phyloP scores from a whole-genome alignment of 35 echinoderm and acorn worm genomes.

The Diadema setosum region DNA sequence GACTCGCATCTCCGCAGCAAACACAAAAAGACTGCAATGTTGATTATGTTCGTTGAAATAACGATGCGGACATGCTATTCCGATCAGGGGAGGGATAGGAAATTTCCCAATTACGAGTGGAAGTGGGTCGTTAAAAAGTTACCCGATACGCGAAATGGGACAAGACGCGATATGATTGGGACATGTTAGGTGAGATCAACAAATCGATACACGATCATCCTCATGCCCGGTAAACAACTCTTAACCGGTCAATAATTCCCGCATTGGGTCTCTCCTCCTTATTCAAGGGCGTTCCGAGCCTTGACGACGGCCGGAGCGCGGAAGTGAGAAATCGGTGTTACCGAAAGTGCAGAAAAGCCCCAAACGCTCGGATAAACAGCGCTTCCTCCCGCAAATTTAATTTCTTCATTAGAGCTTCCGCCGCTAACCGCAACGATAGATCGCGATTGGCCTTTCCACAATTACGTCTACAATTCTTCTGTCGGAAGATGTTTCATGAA shows the following conservation, averaged over 20 bases:
- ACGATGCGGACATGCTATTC: not conserved
- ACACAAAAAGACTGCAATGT: too few relatives aligned
- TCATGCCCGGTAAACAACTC: not conserved
- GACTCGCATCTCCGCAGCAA: too few relatives aligned
- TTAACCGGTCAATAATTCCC: not conserved
- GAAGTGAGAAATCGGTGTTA: not conserved
- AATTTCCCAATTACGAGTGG: not conserved
- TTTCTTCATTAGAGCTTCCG: not conserved
- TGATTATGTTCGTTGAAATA: too few relatives aligned
- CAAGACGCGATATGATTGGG: not conserved
- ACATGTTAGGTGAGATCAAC: not conserved
- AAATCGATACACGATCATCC: not conserved
- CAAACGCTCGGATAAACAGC: not conserved
- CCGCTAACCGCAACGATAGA: not conserved
- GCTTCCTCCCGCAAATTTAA: not conserved
- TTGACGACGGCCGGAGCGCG: not conserved
- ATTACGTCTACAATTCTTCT: not conserved
- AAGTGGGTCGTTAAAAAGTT: not conserved
- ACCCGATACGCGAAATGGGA: not conserved
- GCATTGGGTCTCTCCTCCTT: not conserved
- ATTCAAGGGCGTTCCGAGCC: not conserved
- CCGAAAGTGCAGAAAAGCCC: not conserved
- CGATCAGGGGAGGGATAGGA: not conserved
- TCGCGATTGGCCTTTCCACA: too few relatives aligned
- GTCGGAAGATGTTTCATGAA: not conserved